Percentiles rank a stretch among this genome's conserved stretches.
phyloP scores from a whole-genome alignment of 2,888 invertebrate genomes.

The Eudemis profundana region DNA sequence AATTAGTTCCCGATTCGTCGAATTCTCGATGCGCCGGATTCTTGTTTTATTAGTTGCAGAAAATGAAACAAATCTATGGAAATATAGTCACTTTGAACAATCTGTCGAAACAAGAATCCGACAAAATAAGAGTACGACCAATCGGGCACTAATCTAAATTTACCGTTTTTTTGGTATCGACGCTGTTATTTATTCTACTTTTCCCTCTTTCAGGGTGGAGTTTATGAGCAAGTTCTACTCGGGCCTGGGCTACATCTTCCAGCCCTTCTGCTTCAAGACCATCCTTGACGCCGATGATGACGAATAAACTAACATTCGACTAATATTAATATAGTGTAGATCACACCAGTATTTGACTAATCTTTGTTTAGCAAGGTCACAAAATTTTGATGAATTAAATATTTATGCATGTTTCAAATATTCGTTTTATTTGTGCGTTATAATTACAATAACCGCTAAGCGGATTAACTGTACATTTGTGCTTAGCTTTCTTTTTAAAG shows the following conservation, averaged over 20 bases:
- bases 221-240: constrained; percentile 98
- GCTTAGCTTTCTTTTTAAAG: background rate
- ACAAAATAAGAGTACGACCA: too few species aligned
- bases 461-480: background rate
- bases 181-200: background rate
- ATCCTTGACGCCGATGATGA: constrained; percentile 86
- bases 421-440: constrained; percentile 60
- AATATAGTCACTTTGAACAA: too few species aligned
- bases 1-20: too few species aligned
- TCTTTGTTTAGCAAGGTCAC: constrained; percentile 62
- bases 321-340: constrained; percentile 58
- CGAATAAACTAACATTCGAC: constrained; percentile 59
- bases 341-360: constrained; percentile 61
- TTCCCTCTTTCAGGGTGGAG: constrained; percentile 90
- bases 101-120: too few species aligned
- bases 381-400: constrained; percentile 67
- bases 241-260: constrained; percentile 92
- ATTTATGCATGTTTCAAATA: constrained; percentile 67
- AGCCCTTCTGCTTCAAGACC: constrained; percentile 94
- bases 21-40: too few species aligned
- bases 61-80: too few species aligned
- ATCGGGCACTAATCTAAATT: too few species aligned
- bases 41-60: too few species aligned
- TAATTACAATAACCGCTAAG: background rate
- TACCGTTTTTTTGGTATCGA: too few species aligned